phyloP scores from a whole-genome alignment of 2,888 invertebrate species.

The Noctua janthina region DNA sequence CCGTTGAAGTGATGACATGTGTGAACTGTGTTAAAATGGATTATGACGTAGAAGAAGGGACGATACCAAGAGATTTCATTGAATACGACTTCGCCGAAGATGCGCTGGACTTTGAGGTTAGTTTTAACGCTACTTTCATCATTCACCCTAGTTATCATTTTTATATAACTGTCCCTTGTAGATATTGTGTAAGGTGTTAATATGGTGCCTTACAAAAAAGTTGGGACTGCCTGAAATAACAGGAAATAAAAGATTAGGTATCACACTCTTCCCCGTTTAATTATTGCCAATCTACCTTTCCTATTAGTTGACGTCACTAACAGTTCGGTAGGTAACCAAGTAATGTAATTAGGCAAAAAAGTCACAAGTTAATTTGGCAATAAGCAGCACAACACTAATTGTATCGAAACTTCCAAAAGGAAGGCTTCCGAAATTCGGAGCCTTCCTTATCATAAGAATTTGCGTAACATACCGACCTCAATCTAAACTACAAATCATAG shows the following conservation, averaged over 20 bases:
- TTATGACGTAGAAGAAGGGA: conserved; percentile 83
- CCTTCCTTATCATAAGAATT: background rate
- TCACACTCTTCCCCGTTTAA: background rate
- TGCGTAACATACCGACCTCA: conserved; percentile 8
- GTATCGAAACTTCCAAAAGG: background rate
- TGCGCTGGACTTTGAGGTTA: conserved; percentile 88
- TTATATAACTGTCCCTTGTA: background rate
- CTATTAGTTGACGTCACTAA: background rate
- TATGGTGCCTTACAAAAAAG: background rate
- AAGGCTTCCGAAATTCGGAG: no score
- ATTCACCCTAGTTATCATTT: background rate
- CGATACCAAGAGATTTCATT: conserved; percentile 81
- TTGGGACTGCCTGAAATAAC: background rate
- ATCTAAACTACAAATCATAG: conserved; percentile 12
- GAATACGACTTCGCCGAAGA: conserved; percentile 88
- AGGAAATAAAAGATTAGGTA: background rate
- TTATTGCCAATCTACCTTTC: background rate
- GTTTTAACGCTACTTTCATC: conserved; percentile 60
- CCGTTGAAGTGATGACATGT: conserved; percentile 77
- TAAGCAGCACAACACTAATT: background rate
- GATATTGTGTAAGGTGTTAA: background rate
- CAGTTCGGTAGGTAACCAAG: background rate
- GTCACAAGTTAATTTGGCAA: background rate
- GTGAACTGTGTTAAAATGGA: conserved; percentile 83
- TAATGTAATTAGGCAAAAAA: conserved; percentile 8